phyloP scores from a whole-genome alignment of 2,888 invertebrate species.

The Erannis defoliaria region DNA sequence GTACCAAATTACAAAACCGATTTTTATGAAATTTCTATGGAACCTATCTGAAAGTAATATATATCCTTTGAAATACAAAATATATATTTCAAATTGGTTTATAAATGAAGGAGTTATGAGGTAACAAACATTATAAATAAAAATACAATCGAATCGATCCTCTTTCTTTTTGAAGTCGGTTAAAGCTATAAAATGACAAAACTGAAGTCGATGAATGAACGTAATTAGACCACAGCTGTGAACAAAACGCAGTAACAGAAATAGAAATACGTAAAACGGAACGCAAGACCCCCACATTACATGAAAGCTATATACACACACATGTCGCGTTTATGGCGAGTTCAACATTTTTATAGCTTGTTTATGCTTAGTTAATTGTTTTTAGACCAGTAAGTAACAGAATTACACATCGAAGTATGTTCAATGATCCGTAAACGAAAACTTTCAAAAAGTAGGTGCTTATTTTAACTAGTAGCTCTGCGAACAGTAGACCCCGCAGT shows the following conservation, averaged over 20 bases:
- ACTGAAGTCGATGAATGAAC: conserved; percentile 35
- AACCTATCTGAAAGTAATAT: too few species aligned
- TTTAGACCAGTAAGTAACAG: conserved; percentile 1
- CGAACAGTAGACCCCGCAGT: too few species aligned
- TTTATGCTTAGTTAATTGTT: conserved; percentile 5
- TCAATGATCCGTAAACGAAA: background rate
- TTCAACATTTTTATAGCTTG: conserved; percentile 22
- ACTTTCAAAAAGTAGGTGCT: too few species aligned
- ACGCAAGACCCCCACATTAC: conserved; percentile 38
- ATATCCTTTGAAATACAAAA: too few species aligned
- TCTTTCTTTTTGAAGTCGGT: too few species aligned
- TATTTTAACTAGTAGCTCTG: too few species aligned
- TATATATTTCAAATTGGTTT: too few species aligned
- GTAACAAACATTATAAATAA: too few species aligned
- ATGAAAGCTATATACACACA: conserved; percentile 28
- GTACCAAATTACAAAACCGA: too few species aligned
- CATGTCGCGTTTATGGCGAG: conserved; percentile 15
- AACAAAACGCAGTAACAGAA: conserved; percentile 41
- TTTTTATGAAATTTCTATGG: too few species aligned
- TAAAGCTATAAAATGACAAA: conserved; percentile 13
- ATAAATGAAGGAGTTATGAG: too few species aligned
- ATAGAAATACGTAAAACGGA: conserved; percentile 36
- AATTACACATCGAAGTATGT: background rate
- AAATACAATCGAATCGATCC: too few species aligned
- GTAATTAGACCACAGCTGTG: conserved; percentile 47